Percentiles rank a stretch among this genome's conserved stretches.
phyloP scores from a whole-genome alignment of 2,888 invertebrate species.

The Drymonia ruficornis region DNA sequence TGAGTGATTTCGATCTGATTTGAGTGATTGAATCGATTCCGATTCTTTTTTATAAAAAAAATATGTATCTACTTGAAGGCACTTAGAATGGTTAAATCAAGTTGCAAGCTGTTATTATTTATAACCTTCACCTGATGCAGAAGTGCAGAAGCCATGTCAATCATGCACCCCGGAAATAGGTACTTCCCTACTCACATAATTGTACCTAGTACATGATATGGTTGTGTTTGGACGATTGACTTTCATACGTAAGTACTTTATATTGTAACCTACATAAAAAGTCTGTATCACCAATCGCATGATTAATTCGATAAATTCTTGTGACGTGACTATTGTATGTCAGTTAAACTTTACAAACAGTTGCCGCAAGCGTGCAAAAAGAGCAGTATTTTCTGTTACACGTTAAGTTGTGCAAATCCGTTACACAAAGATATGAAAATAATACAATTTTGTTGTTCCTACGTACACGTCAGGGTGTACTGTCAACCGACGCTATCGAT shows the following conservation, averaged over 20 bases:
- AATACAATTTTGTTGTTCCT: slow-evolving; percentile 26
- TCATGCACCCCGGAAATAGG: too few species aligned
- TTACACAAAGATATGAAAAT: slow-evolving; percentile 33
- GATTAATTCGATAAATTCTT: slow-evolving; percentile 2
- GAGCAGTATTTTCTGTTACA: slow-evolving; percentile 18
- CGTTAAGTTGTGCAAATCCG: slow-evolving; percentile 31
- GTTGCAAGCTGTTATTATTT: too few species aligned
- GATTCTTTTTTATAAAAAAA: slow-evolving; percentile 10
- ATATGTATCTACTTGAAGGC: neutral
- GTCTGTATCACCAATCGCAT: too few species aligned
- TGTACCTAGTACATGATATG: too few species aligned
- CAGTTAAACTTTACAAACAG: slow-evolving; percentile 5
- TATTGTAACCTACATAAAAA: too few species aligned
- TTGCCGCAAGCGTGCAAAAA: slow-evolving; percentile 15
- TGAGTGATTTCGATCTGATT: slow-evolving; percentile 17
- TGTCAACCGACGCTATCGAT: neutral
- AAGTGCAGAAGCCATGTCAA: too few species aligned
- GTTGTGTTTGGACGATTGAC: too few species aligned
- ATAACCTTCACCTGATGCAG: too few species aligned
- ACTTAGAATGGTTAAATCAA: too few species aligned
- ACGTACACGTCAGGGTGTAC: neutral
- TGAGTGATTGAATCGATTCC: neutral
- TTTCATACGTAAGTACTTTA: too few species aligned
- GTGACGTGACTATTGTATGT: slow-evolving; percentile 8
- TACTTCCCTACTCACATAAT: too few species aligned